Base-by-base conservation (phyloP, 2,888 invertebrate species). In the Galerucella pusilla region DNA sequence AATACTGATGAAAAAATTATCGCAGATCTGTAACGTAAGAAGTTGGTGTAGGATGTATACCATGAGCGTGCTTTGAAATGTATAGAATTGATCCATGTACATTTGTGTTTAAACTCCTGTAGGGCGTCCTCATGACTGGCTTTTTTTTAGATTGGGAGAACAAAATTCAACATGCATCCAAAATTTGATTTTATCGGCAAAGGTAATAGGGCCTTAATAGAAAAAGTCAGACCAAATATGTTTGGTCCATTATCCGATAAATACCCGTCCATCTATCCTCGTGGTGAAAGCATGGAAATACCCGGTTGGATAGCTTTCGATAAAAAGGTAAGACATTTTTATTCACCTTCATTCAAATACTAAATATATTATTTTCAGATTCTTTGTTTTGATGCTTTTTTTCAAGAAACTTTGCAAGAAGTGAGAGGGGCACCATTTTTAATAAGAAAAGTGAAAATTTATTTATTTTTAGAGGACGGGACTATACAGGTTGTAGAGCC, bases 271-370 rank as follows among this genome's bases (percentile, higher is more conserved):
- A 85, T 94, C 66, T 95, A 94, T 87, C 92, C 94, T 1, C 90
- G 93, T 16, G 94, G 94, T 79, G 93, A 93, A 85, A 93, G 92
- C 0, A 91, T 92, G 0, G 93, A 93, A 80, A 85, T 94, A 67
- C 97, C 97, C 0, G 89, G 94, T 0, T 97, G 97, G 97, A 90
- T 97, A 71, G 93, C 94, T 75, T 96, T 93, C 86, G 97, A 97
- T 85, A 95, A 96, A 88, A 93, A 97, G 88, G 95, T 95, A 85
- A 82, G 12, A 64, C 65, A n/a, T 66, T 16, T 16, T n/a, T 57
- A 7, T 2, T 6, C 1, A 57, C 5, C 9, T 65, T 46, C 12
- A 16, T 68, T 25, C n/a, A 3, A 61, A 46, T 25, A 25, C 49
- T 7, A 73, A 35, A 49, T 25, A 69, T 77, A 61, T 64, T 76